Evolutionary conservation across 2,888 invertebrate genomes (phyloP).

Genomic region (Andrena fulva): DNA sequence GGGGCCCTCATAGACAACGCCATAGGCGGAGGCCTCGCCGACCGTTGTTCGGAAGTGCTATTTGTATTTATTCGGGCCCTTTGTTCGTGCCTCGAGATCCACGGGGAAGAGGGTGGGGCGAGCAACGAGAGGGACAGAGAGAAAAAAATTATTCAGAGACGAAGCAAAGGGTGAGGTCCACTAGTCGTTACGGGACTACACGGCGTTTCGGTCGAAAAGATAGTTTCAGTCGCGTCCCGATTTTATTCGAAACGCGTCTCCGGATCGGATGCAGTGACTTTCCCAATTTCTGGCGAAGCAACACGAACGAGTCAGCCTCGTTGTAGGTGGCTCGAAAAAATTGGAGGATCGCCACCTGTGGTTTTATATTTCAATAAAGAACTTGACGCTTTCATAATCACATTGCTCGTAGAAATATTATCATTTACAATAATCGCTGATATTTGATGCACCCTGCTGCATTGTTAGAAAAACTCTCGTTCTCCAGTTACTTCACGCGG

Average conservation of each 20-base stretch:
- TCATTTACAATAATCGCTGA: background rate
- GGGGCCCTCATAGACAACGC: slow-evolving; percentile 71
- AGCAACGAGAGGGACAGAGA: slow-evolving; percentile 51
- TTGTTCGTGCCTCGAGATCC: slow-evolving; percentile 76
- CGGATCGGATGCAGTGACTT: background rate
- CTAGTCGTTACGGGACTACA: slow-evolving; percentile 75
- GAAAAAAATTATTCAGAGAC: slow-evolving; percentile 70
- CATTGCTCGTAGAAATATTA: background rate
- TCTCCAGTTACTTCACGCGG: background rate
- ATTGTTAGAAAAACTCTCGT: background rate
- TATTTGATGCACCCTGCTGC: no score
- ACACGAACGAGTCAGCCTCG: background rate
- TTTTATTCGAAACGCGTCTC: background rate
- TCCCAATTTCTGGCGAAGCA: background rate
- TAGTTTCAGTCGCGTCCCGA: slow-evolving; percentile 35
- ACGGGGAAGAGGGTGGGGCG: slow-evolving; percentile 72
- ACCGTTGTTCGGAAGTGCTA: slow-evolving; percentile 81
- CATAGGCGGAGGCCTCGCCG: slow-evolving; percentile 75
- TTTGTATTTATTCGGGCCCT: slow-evolving; percentile 81
- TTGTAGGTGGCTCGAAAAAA: background rate
- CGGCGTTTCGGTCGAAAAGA: slow-evolving; percentile 71
- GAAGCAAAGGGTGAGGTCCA: slow-evolving; percentile 74
- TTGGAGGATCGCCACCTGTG: background rate
- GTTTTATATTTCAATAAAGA: background rate
- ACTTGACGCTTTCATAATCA: background rate